phyloP scores from a whole-genome alignment of 2,113 vertebrate genomes.

The Tragulus kanchil region DNA sequence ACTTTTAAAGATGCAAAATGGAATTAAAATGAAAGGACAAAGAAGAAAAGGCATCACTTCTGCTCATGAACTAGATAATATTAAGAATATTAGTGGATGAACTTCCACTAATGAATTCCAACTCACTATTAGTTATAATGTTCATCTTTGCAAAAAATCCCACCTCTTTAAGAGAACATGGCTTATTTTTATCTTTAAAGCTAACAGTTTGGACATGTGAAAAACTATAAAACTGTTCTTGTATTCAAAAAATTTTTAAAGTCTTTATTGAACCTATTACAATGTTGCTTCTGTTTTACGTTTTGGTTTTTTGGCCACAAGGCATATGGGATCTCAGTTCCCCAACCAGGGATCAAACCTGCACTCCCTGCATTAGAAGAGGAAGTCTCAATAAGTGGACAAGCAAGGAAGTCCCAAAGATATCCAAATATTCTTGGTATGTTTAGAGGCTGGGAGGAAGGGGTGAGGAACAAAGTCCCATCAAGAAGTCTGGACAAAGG shows the following conservation, averaged over 20 bases:
- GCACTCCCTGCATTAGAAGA: not conserved
- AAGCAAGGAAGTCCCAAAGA: not conserved
- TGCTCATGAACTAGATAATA: not conserved
- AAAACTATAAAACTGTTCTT: slow-evolving; percentile 11
- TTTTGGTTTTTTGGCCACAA: not conserved
- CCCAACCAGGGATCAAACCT: not conserved
- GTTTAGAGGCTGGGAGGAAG: not conserved
- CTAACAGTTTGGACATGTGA: not conserved
- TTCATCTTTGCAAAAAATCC: not conserved
- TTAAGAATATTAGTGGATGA: not conserved
- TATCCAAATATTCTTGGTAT: not conserved
- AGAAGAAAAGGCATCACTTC: not conserved
- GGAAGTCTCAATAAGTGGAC: not conserved
- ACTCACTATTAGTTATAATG: not conserved
- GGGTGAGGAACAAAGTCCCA: not conserved
- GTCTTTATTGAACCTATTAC: not conserved
- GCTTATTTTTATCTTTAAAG: not conserved
- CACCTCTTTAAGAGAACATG: not conserved
- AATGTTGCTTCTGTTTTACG: not conserved
- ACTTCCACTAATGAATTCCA: slow-evolving; percentile 3
- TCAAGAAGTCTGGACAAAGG: slow-evolving; percentile 26
- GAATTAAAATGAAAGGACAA: slow-evolving; percentile 41
- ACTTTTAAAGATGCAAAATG: slow-evolving; percentile 19
- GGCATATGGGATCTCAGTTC: not conserved
- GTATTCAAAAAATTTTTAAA: not conserved